Conservation (phyloP, 2,113 vertebrate species). For the Corynorhinus townsendii region DNA sequence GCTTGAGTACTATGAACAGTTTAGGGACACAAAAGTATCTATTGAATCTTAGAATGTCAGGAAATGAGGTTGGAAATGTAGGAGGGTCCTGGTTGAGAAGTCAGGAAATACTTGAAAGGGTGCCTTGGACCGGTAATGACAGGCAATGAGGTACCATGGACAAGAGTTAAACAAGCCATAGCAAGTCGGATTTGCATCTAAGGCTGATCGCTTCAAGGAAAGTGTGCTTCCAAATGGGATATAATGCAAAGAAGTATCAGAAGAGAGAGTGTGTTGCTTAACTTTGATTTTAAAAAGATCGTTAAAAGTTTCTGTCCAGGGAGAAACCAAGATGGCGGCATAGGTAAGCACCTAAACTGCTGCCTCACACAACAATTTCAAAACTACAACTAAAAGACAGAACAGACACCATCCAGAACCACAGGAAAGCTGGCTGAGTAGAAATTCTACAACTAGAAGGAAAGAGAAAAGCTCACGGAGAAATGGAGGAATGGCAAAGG, state of each 20-base stretch:
- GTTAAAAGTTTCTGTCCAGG: background rate
- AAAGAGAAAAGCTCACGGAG: too few species aligned
- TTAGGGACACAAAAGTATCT: background rate
- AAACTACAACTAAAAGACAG: too few species aligned
- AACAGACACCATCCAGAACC: too few species aligned
- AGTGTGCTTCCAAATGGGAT: background rate
- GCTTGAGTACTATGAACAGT: background rate
- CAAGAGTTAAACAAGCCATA: background rate
- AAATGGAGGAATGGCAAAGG: too few species aligned
- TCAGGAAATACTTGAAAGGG: accelerated
- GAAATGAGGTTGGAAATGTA: background rate
- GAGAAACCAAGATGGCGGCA: too few species aligned
- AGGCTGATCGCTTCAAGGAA: accelerated
- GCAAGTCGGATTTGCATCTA: background rate
- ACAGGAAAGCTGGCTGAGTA: too few species aligned
- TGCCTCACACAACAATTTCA: too few species aligned
- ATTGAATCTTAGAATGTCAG: background rate
- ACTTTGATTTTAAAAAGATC: background rate
- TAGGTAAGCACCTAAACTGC: too few species aligned
- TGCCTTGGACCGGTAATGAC: accelerated
- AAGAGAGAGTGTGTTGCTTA: background rate
- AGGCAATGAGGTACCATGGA: background rate
- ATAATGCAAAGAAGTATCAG: background rate
- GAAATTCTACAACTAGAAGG: too few species aligned
- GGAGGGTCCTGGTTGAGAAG: background rate